Evolutionary conservation across 2,888 invertebrate species (phyloP).

Genomic region (Meteorus colon): DNA sequence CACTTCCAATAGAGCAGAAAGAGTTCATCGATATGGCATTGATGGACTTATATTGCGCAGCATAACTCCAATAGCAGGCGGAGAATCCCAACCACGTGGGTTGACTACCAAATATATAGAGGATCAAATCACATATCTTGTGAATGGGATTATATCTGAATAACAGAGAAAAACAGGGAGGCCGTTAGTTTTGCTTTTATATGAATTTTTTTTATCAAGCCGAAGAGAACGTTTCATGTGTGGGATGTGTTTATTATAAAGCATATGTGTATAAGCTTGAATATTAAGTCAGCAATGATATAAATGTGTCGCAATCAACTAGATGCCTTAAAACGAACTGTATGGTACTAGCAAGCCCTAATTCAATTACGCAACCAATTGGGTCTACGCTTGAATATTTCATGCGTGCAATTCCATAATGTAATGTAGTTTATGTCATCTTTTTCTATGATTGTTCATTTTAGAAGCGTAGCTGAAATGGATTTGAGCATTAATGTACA

Average conservation of each 20-base stretch:
- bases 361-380: slow-evolving; percentile 15
- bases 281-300: background rate
- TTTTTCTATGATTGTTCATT: too few species aligned
- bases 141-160: background rate
- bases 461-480: too few species aligned
- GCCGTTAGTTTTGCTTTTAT: background rate
- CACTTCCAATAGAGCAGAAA: too few species aligned
- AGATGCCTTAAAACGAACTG: background rate
- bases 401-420: background rate
- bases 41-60: background rate
- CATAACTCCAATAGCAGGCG: background rate
- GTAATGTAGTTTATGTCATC: background rate
- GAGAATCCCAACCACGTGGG: background rate
- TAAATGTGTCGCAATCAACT: background rate
- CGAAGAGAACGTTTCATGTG: background rate
- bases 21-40: too few species aligned
- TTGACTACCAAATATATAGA: background rate
- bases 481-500: background rate
- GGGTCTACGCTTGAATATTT: background rate
- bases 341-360: background rate
- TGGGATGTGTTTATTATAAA: background rate
- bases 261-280: background rate
- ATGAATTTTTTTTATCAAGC: background rate
- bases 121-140: background rate
- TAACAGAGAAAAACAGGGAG: background rate